A percentile compares a stretch with the other conserved stretches of the same genome.
These are phyloP conservation scores for Anisognathus igniventris DNA, from an alignment of 2,797 vertebrate species.

Conservation along the genomic window DNA sequence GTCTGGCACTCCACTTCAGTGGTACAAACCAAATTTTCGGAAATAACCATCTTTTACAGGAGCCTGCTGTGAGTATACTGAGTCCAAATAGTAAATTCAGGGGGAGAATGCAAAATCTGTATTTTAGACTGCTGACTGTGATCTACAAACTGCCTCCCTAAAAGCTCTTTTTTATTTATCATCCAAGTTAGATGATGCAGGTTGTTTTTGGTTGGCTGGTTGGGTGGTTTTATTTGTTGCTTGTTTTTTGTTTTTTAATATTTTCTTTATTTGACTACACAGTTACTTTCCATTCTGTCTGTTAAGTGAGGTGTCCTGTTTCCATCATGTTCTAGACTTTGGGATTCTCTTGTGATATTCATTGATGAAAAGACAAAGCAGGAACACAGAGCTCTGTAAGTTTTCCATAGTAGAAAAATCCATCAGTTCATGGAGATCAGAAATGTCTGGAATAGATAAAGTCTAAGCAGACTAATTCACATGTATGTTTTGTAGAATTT, in stretches of 20 bases:
- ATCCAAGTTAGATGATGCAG: not conserved
- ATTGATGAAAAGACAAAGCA: not conserved
- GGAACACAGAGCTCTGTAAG: not conserved
- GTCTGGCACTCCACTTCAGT: not conserved
- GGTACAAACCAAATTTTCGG: not conserved
- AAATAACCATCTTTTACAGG: not conserved
- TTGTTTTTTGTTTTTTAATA: not conserved
- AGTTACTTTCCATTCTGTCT: not conserved
- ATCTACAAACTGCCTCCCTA: not conserved
- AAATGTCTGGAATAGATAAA: not conserved
- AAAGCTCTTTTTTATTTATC: not conserved
- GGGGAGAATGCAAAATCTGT: not conserved
- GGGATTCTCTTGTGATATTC: not conserved
- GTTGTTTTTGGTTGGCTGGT: not conserved
- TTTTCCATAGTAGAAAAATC: not conserved
- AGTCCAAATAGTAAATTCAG: not conserved
- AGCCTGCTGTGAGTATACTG: not conserved
- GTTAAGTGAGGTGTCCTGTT: not conserved
- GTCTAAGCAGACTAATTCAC: not conserved
- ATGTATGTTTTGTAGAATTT: not conserved
- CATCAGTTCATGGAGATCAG: not conserved
- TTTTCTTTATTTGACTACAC: not conserved
- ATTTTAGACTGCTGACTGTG: not conserved
- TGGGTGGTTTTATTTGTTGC: fast-evolving
- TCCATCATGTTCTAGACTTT: not conserved